Evolutionary conservation across 2,113 vertebrate species (phyloP).

Genomic region (Xenopus borealis): DNA sequence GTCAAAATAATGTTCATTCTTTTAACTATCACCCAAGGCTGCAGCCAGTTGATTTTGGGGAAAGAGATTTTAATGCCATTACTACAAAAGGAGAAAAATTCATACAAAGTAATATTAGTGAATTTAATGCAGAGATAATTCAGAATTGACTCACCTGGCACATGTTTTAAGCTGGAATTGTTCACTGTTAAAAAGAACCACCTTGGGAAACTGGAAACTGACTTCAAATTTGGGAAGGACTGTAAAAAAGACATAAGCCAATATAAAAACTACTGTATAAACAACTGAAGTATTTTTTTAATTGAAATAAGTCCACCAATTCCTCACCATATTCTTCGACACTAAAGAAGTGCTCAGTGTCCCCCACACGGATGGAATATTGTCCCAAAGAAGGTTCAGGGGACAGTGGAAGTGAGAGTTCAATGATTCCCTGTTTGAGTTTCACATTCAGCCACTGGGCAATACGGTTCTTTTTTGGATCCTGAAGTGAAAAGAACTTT

Average conservation of each 20-base stretch:
- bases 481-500: slow-evolving; percentile 28
- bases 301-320: too few species aligned
- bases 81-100: too few species aligned
- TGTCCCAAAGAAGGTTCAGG: slow-evolving; percentile 48
- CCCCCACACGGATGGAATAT: slow-evolving; percentile 48
- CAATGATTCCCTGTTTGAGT: slow-evolving; percentile 50
- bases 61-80: too few species aligned
- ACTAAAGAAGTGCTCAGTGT: slow-evolving; percentile 33
- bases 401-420: slow-evolving; percentile 54
- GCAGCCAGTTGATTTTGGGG: too few species aligned
- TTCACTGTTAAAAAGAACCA: slow-evolving; percentile 50
- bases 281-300: not conserved
- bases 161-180: too few species aligned
- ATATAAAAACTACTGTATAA: not conserved
- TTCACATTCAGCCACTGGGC: slow-evolving; percentile 50
- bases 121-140: too few species aligned
- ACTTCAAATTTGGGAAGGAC: slow-evolving; percentile 59
- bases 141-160: too few species aligned
- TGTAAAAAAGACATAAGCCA: slow-evolving; percentile 2
- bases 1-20: too few species aligned
- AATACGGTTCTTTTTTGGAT: slow-evolving; percentile 54
- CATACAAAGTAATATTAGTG: too few species aligned
- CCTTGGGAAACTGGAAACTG: slow-evolving; percentile 52
- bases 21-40: too few species aligned
- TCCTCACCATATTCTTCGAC: slow-evolving; percentile 56